Base-by-base conservation (phyloP, 2,888 invertebrate genomes). In the Synergus gifuensis region DNA sequence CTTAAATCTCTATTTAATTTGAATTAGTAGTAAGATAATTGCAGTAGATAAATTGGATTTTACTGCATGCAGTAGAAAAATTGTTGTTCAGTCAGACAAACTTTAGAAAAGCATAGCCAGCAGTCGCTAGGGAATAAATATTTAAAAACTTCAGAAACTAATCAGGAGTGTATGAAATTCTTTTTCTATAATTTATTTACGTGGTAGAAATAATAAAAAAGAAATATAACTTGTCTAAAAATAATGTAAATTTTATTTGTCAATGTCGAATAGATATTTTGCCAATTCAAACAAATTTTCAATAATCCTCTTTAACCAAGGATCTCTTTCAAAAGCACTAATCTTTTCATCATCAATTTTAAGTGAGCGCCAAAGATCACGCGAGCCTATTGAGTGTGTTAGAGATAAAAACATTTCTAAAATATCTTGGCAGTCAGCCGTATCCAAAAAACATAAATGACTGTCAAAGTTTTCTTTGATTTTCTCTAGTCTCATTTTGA, bases 351-450 rank as follows among this genome's bases (percentile, higher is more conserved):
- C 16, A 16, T 16, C 49, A 7, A 36, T 73, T 73, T 54, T 7
- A 67, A 78, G 58, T 44, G 63, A 28, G 54, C 11, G 67, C 16
- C 66, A 49, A 78, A 60, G 66, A 36, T 12, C 42, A 54, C 77
- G 46, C 44, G 42, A 46, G 76, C 18, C 62, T 84, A 62, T 82
- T 36, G 14, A 66, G 54, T 46, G 28, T 44, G 49, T 28, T 44
- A 22, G 5, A n/a, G 49, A 58, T 67, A 80, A 81, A 84, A 77
- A 82, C 80, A 82, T 85, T 85, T 85, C 80, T 82, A 83, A 85
- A 84, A 85, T 84, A 83, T 76, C 77, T 85, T 86, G 85, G 85
- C 85, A 86, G 76, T 81, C 80, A 81, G 83, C 84, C 85, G 79
- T 58, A 76, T 18, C 22, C 76, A 18, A 63, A 44, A 60, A 62